Percentiles rank a stretch among this genome's conserved stretches.
Conservation (phyloP, 2,888 invertebrate species). For the Allophyes oxyacanthae region DNA sequence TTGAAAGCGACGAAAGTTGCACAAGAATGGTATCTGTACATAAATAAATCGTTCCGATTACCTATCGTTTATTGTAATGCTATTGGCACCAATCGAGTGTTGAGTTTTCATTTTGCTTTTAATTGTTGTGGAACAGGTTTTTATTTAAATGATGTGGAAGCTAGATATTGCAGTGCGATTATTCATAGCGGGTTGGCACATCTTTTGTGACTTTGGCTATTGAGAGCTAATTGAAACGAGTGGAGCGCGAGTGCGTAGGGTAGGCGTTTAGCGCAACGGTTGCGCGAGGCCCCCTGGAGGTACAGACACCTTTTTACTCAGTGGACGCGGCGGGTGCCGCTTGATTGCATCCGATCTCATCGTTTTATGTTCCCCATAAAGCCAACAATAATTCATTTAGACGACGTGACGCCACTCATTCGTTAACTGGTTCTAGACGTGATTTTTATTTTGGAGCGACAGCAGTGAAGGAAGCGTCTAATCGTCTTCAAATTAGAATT, state of each 20-base stretch:
- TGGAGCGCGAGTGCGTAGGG: slow-evolving; percentile 78
- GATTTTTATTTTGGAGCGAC: slow-evolving; percentile 58
- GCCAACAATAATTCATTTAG: slow-evolving; percentile 89
- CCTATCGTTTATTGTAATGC: slow-evolving; percentile 45
- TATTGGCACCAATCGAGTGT: slow-evolving; percentile 20
- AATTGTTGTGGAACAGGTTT: slow-evolving; percentile 41
- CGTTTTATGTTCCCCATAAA: slow-evolving; percentile 88
- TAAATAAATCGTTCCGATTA: slow-evolving; percentile 53
- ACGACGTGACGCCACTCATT: slow-evolving; percentile 88
- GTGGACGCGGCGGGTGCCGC: slow-evolving; percentile 85
- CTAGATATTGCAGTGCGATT: slow-evolving; percentile 57
- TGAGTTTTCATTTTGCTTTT: slow-evolving; percentile 40
- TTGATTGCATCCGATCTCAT: slow-evolving; percentile 89
- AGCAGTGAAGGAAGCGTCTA: slow-evolving; percentile 49
- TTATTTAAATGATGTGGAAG: slow-evolving; percentile 46
- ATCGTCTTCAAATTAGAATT: slow-evolving; percentile 55
- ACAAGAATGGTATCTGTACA: slow-evolving; percentile 53
- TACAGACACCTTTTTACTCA: slow-evolving; percentile 86
- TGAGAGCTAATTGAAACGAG: slow-evolving; percentile 87
- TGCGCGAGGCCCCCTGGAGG: slow-evolving; percentile 77
- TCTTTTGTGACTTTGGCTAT: slow-evolving; percentile 77
- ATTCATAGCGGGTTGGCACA: slow-evolving; percentile 66
- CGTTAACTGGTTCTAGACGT: slow-evolving; percentile 82
- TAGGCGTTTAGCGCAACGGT: slow-evolving; percentile 83
- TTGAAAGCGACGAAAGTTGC: slow-evolving; percentile 51